Evolutionary conservation across 2,888 invertebrate genomes (phyloP).

Genomic region (Coelogynopora nodosa): DNA sequence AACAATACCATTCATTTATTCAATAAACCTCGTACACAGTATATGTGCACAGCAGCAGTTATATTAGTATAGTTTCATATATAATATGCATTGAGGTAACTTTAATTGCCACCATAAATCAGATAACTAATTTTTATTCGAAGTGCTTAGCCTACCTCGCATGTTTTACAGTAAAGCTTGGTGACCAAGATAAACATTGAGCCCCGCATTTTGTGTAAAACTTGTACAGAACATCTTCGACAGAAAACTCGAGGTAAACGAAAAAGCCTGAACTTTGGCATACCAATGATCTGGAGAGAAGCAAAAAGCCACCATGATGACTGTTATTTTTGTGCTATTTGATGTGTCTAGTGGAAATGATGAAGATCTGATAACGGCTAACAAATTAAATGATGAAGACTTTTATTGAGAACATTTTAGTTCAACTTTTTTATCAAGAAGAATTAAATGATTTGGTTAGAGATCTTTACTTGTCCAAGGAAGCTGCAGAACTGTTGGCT

Average conservation of each 20-base stretch:
- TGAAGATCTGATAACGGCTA: not conserved
- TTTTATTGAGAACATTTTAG: not conserved
- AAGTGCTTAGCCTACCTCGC: not conserved
- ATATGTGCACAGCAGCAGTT: not conserved
- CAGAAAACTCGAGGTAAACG: not conserved
- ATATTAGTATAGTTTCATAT: not conserved
- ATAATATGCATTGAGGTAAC: not conserved
- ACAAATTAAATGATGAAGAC: not conserved
- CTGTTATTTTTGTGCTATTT: not conserved
- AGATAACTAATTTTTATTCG: too few species aligned
- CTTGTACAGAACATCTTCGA: not conserved
- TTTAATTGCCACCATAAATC: too few species aligned
- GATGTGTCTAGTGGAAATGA: not conserved
- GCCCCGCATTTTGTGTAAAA: not conserved
- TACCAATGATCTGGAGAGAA: not conserved
- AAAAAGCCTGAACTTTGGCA: not conserved
- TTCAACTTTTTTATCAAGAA: not conserved
- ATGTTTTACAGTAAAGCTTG: too few species aligned
- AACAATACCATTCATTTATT: too few species aligned
- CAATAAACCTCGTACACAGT: too few species aligned
- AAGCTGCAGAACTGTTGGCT: not conserved
- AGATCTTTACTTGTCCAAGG: not conserved
- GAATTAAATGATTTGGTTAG: not conserved
- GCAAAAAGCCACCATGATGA: not conserved
- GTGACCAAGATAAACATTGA: not conserved